Conservation (phyloP, 2,113 vertebrate genomes). For the Deroptyus accipitrinus region DNA sequence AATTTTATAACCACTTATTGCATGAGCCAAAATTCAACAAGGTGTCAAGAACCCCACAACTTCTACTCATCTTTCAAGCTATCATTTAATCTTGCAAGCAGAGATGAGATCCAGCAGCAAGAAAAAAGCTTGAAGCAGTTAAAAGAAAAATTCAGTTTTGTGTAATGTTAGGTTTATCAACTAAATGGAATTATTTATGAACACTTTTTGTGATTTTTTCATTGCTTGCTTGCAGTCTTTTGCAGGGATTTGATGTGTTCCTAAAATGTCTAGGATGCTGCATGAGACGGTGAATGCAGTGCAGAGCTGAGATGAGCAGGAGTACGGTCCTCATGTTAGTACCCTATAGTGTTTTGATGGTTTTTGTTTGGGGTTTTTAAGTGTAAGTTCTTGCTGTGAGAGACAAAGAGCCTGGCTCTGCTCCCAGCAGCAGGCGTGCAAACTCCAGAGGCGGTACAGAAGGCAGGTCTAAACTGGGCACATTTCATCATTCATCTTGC, state of each 20-base stretch:
- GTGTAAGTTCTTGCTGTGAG: not conserved
- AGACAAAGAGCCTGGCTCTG: not conserved
- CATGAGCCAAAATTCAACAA: not conserved
- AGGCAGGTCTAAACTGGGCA: not conserved
- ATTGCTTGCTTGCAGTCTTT: not conserved
- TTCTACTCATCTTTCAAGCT: not conserved
- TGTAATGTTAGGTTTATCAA: not conserved
- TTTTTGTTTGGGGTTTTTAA: not conserved
- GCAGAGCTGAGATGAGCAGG: not conserved
- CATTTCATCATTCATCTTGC: not conserved
- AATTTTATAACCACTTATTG: not conserved
- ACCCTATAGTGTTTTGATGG: accelerated
- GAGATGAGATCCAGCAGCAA: not conserved
- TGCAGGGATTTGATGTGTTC: not conserved
- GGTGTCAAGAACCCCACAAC: not conserved
- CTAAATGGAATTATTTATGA: not conserved
- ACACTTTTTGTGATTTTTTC: not conserved
- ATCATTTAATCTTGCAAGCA: not conserved
- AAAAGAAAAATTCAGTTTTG: not conserved
- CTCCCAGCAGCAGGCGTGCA: not conserved
- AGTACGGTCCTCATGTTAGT: not conserved
- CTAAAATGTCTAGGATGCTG: not conserved
- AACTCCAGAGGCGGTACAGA: not conserved
- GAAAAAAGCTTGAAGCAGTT: not conserved
- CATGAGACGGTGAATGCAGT: accelerated